Percentiles rank a stretch among this genome's conserved stretches.
Evolutionary conservation across 92 coral and sea anemone genomes (phyloP).

Genomic region (Micromussa lordhowensis): DNA sequence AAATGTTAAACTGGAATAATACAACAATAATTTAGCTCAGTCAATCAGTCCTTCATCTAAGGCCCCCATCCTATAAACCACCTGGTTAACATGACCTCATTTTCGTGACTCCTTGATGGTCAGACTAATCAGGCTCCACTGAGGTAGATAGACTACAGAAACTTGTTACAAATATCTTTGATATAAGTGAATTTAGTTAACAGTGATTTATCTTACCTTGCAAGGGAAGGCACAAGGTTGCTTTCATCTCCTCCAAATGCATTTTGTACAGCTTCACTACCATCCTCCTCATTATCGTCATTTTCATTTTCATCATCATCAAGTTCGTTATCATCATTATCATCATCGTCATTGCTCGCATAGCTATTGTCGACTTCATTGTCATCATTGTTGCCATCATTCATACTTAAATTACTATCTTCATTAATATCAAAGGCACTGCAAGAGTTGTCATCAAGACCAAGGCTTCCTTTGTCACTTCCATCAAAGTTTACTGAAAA

Average conservation of each 20-base stretch:
- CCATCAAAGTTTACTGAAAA: constrained; percentile 56
- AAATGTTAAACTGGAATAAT: too few relatives aligned
- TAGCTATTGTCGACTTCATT: constrained; percentile 81
- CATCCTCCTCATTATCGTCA: constrained; percentile 55
- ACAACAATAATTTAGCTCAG: too few relatives aligned
- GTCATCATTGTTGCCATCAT: constrained; percentile 75
- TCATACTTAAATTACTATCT: constrained; percentile 71
- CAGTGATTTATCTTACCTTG: constrained; percentile 57
- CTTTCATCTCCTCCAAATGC: constrained; percentile 90
- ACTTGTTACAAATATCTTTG: too few relatives aligned
- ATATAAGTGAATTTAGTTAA: too few relatives aligned
- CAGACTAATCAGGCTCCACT: too few relatives aligned
- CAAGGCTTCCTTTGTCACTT: constrained; percentile 77
- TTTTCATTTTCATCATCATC: constrained; percentile 55
- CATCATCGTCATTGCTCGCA: constrained; percentile 77
- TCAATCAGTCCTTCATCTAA: too few relatives aligned
- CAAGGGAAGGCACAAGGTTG: constrained; percentile 83
- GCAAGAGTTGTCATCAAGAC: constrained; percentile 72
- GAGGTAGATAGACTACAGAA: too few relatives aligned
- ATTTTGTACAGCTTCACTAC: constrained; percentile 49
- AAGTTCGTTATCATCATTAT: constrained; percentile 58
- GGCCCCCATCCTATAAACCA: too few relatives aligned
- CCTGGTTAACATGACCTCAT: too few relatives aligned
- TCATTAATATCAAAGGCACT: constrained; percentile 80
- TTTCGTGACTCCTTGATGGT: too few relatives aligned